Conservation (phyloP, 2,888 invertebrate species). For the Adela reaumurella region DNA sequence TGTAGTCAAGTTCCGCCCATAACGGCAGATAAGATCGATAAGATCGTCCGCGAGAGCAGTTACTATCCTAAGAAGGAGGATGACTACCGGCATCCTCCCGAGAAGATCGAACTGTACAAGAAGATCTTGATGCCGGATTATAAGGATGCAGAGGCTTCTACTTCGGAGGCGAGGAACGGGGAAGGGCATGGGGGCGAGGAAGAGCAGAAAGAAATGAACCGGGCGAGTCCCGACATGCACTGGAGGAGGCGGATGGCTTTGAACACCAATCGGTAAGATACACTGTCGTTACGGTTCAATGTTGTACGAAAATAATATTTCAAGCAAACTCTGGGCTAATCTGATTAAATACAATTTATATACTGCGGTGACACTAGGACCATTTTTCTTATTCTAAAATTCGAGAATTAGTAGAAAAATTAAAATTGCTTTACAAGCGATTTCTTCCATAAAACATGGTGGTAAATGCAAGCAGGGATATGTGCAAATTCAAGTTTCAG, state of each 20-base stretch:
- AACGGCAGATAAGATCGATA: slow-evolving; percentile 30
- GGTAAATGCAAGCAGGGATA: no score
- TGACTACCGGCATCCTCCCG: slow-evolving; percentile 19
- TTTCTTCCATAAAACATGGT: no score
- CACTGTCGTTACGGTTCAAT: no score
- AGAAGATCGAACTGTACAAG: slow-evolving; percentile 39
- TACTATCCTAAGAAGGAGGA: neutral
- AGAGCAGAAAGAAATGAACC: neutral
- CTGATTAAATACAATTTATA: no score
- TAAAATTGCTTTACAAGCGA: no score
- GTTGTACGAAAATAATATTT: neutral
- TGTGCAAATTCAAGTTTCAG: no score
- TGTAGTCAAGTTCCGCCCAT: slow-evolving; percentile 36
- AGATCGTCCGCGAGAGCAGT: neutral
- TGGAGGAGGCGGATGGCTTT: slow-evolving; percentile 10
- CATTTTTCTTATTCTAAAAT: no score
- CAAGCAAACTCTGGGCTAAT: no score
- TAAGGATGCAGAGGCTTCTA: neutral
- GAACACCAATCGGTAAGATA: neutral
- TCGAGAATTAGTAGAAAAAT: no score
- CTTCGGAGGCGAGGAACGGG: neutral
- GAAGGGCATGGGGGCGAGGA: neutral
- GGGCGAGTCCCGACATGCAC: slow-evolving; percentile 6
- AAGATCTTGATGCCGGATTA: slow-evolving; percentile 27
- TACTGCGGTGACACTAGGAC: no score